Conservation (phyloP, 2,113 vertebrate species). For the Epinephelus moara region DNA sequence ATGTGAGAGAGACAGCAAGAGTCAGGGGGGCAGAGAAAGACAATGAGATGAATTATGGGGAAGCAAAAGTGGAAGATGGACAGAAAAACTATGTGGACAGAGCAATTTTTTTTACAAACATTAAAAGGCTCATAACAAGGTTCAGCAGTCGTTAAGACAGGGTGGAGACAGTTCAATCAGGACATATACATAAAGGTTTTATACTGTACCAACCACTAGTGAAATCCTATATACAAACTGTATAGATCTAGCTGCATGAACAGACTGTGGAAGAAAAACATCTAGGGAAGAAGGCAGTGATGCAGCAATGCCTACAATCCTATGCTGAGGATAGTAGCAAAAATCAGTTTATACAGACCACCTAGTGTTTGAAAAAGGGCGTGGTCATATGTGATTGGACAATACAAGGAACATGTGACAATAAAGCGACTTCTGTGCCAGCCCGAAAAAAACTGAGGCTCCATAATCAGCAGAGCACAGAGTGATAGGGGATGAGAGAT, state of each 20-base stretch:
- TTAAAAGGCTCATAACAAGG: not conserved
- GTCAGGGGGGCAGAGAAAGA: not conserved
- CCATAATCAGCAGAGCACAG: not conserved
- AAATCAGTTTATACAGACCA: not conserved
- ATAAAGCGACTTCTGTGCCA: not conserved
- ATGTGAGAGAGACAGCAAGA: not conserved
- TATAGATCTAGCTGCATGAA: not conserved
- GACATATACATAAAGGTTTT: not conserved
- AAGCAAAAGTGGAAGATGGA: constrained; percentile 1
- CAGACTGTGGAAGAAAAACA: not conserved
- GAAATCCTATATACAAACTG: not conserved
- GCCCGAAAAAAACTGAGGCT: not conserved
- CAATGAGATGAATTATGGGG: not conserved
- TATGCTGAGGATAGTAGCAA: not conserved
- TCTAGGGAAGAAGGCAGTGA: not conserved
- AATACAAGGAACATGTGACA: not conserved
- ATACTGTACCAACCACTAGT: not conserved
- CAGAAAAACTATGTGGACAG: not conserved
- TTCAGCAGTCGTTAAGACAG: not conserved
- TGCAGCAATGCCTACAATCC: no score
- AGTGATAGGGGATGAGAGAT: constrained; percentile 16
- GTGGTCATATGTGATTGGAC: not conserved
- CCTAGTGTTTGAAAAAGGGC: not conserved
- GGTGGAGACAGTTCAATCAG: not conserved
- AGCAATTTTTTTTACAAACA: not conserved